These are phyloP conservation scores for Lethenteron camtschaticum DNA, from an alignment of 2,113 vertebrate species.

Conservation along the genomic window DNA sequence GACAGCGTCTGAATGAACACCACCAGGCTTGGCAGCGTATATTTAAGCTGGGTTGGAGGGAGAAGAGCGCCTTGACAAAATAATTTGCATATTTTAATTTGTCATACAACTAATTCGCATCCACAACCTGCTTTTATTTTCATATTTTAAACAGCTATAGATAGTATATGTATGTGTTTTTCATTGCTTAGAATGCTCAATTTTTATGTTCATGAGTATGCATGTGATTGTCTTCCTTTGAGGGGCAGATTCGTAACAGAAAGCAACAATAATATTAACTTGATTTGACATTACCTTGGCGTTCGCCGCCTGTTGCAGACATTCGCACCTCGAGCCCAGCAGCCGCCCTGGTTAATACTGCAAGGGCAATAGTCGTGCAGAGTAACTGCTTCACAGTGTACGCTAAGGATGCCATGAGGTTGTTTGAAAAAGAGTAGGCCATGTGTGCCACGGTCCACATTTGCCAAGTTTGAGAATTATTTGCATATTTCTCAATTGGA, in stretches of 20 bases:
- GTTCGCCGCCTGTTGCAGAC: neutral
- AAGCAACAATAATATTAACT: neutral
- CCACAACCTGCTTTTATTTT: neutral
- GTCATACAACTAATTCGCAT: neutral
- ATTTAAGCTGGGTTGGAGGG: too few species aligned
- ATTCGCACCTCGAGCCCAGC: neutral
- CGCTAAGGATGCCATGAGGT: neutral
- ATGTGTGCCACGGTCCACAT: too few species aligned
- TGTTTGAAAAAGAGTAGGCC: too few species aligned
- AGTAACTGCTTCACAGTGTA: neutral
- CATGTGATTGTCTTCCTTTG: neutral
- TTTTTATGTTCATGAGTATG: neutral
- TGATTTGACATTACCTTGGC: neutral
- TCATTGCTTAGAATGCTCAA: neutral
- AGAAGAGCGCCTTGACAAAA: too few species aligned
- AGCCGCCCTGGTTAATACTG: neutral
- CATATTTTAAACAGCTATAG: neutral
- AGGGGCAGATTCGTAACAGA: neutral
- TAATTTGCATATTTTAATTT: neutral
- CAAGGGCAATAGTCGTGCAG: neutral
- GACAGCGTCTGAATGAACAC: too few species aligned
- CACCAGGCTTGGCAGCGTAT: too few species aligned
- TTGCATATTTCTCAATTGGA: too few species aligned
- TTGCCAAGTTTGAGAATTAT: too few species aligned
- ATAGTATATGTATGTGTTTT: neutral